Evolutionary conservation across 2,113 vertebrate species (phyloP).

Genomic region (Carettochelys insculpta): DNA sequence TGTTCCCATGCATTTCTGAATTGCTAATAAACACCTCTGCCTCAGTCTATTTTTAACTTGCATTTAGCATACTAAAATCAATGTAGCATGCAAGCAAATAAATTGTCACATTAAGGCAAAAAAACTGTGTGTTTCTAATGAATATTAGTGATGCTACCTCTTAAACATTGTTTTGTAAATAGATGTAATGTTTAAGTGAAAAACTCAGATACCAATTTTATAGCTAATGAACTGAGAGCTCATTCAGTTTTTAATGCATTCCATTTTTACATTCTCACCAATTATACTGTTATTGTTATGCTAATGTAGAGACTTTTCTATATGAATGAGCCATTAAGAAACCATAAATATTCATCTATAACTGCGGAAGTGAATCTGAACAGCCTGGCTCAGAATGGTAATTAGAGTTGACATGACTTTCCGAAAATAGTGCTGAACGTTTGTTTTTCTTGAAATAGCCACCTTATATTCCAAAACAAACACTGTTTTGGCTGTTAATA

Average conservation of each 20-base stretch:
- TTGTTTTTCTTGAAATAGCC: neutral
- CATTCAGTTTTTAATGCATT: conserved; percentile 20
- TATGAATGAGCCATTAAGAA: neutral
- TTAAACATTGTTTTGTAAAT: neutral
- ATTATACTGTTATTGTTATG: conserved; percentile 38
- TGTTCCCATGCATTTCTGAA: neutral
- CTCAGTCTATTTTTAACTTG: conserved; percentile 21
- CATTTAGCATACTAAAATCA: neutral
- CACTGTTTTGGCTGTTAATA: neutral
- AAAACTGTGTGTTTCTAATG: neutral
- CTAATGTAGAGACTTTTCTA: conserved; percentile 20
- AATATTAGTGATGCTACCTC: neutral
- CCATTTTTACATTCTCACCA: conserved; percentile 23
- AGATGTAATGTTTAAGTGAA: conserved; percentile 2
- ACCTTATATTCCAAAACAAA: neutral
- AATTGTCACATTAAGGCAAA: neutral
- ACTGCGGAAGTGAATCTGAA: neutral
- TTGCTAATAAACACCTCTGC: conserved; percentile 8
- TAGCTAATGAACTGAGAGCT: conserved; percentile 5
- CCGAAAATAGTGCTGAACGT: neutral
- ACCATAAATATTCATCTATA: conserved; percentile 35
- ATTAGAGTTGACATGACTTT: conserved; percentile 1
- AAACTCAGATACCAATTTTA: neutral
- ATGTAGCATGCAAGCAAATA: neutral
- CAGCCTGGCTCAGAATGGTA: neutral